Evolutionary conservation across 2,113 vertebrate species (phyloP), one percentile per base, ranked within the genome.

Genomic region (Piliocolobus tephrosceles): DNA sequence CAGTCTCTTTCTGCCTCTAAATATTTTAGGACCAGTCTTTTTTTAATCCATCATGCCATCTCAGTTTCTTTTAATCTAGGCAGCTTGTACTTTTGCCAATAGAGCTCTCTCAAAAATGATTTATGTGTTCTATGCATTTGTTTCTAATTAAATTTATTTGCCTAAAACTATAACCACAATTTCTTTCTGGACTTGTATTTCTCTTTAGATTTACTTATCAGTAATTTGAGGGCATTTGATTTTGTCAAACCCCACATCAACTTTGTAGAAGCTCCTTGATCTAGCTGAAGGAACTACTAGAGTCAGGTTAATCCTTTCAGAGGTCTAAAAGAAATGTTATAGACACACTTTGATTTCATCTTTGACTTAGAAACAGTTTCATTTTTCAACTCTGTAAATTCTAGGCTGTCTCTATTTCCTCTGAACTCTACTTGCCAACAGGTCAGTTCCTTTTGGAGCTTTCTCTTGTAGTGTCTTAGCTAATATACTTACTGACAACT

Each of bases 111-210:
- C 2, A 18, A 50, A 87, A 90, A 47, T 52, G 9, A 2, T 22
- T 2, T 23, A 8, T 66, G 1, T 55, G 7, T 83, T 87, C 11
- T 66, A 61, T 79, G 10, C 6, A 40, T 92, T 82, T 70, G 2
- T 72, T 92, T 79, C 32, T 58, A 83, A 40, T 82, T 78, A 91
- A 47, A 3, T 68, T 82, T 88, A 93, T 91, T 95, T 81, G 11
- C 14, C 22, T 3, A 66, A 91, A 61, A 13, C 3, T 75, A 40
- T 40, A 52, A 8, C 10, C 38, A 64, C 10, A 72, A 25, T 25
- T 88, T 23, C 75, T 78, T 81, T 81, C 45, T 55, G 81, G 27
- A 82, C 1, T 73, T 92, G 6, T 70, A 5, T 81, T 68, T 70
- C 32, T 91, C 79, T 57, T 6, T 85, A 50, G 38, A 90, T 47